Base-by-base conservation (phyloP, 2,113 vertebrate species). In the Solea senegalensis region DNA sequence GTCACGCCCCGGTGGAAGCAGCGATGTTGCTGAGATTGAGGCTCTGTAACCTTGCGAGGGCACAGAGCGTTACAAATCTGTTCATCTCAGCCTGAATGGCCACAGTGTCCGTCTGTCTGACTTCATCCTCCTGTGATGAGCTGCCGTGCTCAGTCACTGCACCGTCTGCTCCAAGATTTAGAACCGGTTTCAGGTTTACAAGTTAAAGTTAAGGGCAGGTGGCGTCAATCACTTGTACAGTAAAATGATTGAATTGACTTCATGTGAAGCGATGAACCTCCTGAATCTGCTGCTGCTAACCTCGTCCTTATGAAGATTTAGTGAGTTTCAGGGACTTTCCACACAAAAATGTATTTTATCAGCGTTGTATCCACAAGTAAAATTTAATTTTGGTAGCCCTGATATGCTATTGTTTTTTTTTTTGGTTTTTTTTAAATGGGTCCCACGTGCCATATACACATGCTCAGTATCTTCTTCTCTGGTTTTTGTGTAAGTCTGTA, bases 1-100 rank as follows among this genome's bases (percentile, higher is more conserved):
- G 83, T 82, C 81, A 43, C 11, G 67, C 58, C 65, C 50, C 48
- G 0, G 68, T 3, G 46, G 58, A 34, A 3, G 34, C 34, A 34
- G 34, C 5, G 34, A 34, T 4, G 34, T 34, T 3, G 34, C 74
- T 40, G 49, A 40, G 65, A 63, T 49, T 54, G 72, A 65, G 73
- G 65, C 40, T 3, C 68, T 66, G 72, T 86, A 62, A 80, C 87
- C 83, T 86, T 78, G 83, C 40, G 69, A 75, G 65, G 73, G 69
- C 58, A n/a, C 74, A 9, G 26, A 73, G 76, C 16, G 12, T 81
- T 71, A 65, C 76, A 69, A 67, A 77, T 69, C 60, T 72, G 63
- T 72, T 85, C 84, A 9, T 84, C 79, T 74, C 61, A 63, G 74
- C 75, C 75, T 64, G 45, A 64, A 54, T 62, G 71, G 69, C 68